phyloP scores from a whole-genome alignment of 2,113 vertebrate genomes.

The Chaetodon auriga region DNA sequence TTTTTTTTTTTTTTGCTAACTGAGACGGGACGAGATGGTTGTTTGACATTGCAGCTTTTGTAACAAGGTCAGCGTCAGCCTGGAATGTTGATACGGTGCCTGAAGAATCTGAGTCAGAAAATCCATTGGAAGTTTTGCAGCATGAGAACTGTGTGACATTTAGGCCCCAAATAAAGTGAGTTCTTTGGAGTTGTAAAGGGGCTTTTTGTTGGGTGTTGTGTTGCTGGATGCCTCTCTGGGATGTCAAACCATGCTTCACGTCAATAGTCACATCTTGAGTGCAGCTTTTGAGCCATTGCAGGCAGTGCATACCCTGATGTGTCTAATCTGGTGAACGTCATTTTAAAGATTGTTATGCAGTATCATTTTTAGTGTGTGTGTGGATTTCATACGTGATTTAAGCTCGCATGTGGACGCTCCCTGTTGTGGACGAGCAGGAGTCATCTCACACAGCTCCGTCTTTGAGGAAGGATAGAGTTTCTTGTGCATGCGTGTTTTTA shows the following conservation, averaged over 20 bases:
- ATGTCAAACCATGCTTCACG: slow-evolving; percentile 13
- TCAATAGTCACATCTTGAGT: not conserved
- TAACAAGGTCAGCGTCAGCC: slow-evolving; percentile 60
- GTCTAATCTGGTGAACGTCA: not conserved
- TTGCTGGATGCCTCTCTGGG: slow-evolving; percentile 17
- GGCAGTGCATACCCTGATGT: not conserved
- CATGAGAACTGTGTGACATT: slow-evolving; percentile 66
- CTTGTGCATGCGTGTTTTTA: slow-evolving; percentile 47
- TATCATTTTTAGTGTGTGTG: not conserved
- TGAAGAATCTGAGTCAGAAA: slow-evolving; percentile 51
- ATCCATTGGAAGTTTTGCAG: slow-evolving; percentile 43
- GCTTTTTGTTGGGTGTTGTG: slow-evolving; percentile 46
- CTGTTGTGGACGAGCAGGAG: slow-evolving; percentile 26
- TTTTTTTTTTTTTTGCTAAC: slow-evolving; percentile 8
- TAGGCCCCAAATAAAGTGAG: slow-evolving; percentile 34
- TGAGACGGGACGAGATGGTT: slow-evolving; percentile 23
- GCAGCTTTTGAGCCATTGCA: not conserved
- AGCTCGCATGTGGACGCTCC: slow-evolving; percentile 13
- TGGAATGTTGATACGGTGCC: slow-evolving; percentile 55
- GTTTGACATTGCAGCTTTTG: slow-evolving; percentile 49
- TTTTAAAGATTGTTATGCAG: not conserved
- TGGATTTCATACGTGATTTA: slow-evolving; percentile 11
- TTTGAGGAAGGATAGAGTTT: slow-evolving; percentile 60
- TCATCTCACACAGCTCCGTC: slow-evolving; percentile 16
- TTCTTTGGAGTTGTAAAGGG: slow-evolving; percentile 23